Conservation (phyloP, 1,140 invertebrate genomes). For the Drosophila subpulchrella region DNA sequence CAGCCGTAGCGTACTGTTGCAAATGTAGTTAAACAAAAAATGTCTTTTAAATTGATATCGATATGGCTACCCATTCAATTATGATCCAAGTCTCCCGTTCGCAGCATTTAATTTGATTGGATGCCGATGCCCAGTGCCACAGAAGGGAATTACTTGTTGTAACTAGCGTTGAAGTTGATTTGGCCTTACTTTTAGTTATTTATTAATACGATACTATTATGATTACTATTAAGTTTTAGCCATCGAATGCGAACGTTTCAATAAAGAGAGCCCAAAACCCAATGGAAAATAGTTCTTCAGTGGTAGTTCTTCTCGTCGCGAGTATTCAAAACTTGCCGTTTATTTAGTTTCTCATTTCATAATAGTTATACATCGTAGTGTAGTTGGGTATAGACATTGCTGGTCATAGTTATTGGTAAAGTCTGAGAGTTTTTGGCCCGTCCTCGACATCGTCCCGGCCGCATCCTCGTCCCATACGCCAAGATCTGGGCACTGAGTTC, state of each 20-base stretch:
- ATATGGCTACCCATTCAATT: constrained; percentile 11
- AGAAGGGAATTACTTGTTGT: constrained; percentile 34
- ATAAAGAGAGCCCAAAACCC: constrained; percentile 55
- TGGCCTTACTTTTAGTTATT: constrained; percentile 80
- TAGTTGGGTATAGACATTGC: constrained; percentile 52
- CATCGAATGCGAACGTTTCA: constrained; percentile 61
- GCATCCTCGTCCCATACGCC: constrained; percentile 18
- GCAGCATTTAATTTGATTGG: constrained; percentile 64
- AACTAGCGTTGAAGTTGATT: constrained; percentile 54
- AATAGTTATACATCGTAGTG: constrained; percentile 61
- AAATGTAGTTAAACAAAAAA: constrained; percentile 42
- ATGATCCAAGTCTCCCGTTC: constrained; percentile 46
- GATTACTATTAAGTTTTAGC: constrained; percentile 70
- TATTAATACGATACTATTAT: constrained; percentile 67
- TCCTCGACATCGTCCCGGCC: constrained; percentile 5
- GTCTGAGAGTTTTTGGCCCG: constrained; percentile 49
- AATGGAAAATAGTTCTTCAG: constrained; percentile 5
- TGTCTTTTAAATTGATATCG: constrained; percentile 35
- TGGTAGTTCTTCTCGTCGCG: constrained; percentile 62
- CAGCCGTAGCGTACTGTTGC: constrained; percentile 46
- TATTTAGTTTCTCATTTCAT: constrained; percentile 63
- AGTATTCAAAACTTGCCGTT: constrained; percentile 79
- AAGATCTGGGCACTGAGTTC: constrained; percentile 44
- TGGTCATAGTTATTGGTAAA: constrained; percentile 48
- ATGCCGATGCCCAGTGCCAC: constrained; percentile 20